Percentiles rank a stretch among this genome's conserved stretches.
These are phyloP conservation scores for Apaloderma vittatum DNA, from an alignment of 2,113 vertebrate species.

Conservation along the genomic window DNA sequence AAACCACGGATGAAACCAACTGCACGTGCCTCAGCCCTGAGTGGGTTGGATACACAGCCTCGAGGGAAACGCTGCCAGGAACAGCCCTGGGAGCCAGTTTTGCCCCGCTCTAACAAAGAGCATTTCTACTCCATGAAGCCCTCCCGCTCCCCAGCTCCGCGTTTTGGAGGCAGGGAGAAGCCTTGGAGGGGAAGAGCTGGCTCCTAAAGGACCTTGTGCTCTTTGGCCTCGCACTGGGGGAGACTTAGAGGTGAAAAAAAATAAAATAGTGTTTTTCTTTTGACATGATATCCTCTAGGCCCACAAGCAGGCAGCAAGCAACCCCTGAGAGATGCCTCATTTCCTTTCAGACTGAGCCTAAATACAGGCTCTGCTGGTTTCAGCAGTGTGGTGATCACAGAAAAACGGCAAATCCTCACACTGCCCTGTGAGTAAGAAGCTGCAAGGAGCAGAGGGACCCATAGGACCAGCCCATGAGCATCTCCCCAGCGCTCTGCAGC, in stretches of 20 bases:
- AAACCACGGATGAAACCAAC: not conserved
- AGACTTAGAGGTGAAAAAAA: accelerated
- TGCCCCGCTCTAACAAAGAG: not conserved
- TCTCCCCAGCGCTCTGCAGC: not conserved
- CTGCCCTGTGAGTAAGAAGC: not conserved
- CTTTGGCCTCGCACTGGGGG: not conserved
- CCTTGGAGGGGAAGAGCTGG: not conserved
- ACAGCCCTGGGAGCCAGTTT: not conserved
- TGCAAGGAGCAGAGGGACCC: not conserved
- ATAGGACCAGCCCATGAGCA: accelerated
- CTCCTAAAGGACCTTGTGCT: not conserved
- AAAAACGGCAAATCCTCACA: not conserved
- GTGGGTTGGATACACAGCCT: not conserved
- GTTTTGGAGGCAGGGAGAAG: accelerated
- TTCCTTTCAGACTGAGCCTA: not conserved
- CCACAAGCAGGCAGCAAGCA: accelerated
- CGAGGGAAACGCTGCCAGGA: not conserved
- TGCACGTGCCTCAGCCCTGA: not conserved
- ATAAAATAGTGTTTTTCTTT: not conserved
- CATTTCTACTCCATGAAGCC: not conserved
- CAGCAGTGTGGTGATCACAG: not conserved
- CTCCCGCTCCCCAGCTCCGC: accelerated
- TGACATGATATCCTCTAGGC: not conserved
- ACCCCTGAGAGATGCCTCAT: not conserved
- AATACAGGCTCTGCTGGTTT: not conserved